A percentile compares a stretch with the other conserved stretches of the same genome.
phyloP scores from a whole-genome alignment of 2,888 invertebrate species.

The Lordiphosa andalusiaca region DNA sequence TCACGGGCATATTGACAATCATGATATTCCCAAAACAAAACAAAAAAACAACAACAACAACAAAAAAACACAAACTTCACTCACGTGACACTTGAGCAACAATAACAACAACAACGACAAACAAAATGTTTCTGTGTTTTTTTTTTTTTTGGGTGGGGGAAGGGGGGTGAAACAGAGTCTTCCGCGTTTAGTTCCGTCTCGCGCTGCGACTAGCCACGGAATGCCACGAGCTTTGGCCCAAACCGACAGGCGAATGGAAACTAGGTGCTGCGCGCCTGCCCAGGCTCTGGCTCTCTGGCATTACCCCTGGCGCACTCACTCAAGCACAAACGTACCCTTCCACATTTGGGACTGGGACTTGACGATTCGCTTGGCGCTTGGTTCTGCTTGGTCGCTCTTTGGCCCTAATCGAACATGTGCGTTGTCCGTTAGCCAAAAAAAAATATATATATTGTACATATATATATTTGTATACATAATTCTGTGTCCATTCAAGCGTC shows the following conservation, averaged over 20 bases:
- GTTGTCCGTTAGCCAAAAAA: constrained; percentile 38
- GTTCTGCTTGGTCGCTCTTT: constrained; percentile 77
- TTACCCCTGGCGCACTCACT: constrained; percentile 69
- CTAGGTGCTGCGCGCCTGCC: constrained; percentile 21
- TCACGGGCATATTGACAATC: constrained; percentile 75
- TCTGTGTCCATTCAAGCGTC: constrained; percentile 55
- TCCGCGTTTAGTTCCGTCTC: constrained; percentile 56
- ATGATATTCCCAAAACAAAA: constrained; percentile 47
- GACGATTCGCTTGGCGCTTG: constrained; percentile 20
- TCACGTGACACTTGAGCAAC: constrained; percentile 2
- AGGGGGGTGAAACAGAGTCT: neutral
- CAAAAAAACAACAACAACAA: constrained; percentile 17
- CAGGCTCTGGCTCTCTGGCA: constrained; percentile 25
- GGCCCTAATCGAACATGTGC: constrained; percentile 62
- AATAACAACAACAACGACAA: neutral
- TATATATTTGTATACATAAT: too few relatives aligned
- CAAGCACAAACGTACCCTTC: constrained; percentile 22
- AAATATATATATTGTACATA: constrained; percentile 11
- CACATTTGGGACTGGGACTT: neutral
- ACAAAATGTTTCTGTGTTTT: neutral
- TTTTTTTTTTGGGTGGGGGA: neutral
- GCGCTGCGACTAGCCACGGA: constrained; percentile 64
- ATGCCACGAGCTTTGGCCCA: constrained; percentile 40
- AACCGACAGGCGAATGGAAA: constrained; percentile 15
- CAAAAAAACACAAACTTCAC: constrained; percentile 10